Conservation (phyloP, 2,888 invertebrate species). For the Cryptocephalus primarius region DNA sequence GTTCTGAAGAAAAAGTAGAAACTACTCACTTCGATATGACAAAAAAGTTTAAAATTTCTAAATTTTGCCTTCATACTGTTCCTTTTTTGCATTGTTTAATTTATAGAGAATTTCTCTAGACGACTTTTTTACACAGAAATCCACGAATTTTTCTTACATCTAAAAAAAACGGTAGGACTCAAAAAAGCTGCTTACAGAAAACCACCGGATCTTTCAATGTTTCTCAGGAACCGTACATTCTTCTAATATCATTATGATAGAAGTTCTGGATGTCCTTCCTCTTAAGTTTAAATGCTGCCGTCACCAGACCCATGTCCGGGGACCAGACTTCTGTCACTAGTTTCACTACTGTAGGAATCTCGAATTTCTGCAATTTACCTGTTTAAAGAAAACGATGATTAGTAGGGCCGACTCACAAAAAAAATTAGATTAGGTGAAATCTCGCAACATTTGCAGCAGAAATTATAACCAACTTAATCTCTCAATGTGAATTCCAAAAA, state of each 20-base stretch:
- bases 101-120: too few relatives aligned
- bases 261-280: conserved; percentile 90
- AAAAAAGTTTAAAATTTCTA: too few relatives aligned
- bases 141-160: too few relatives aligned
- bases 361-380: conserved; percentile 86
- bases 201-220: not conserved
- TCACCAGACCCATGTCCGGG: conserved; percentile 93
- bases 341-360: conserved; percentile 82
- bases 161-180: too few relatives aligned
- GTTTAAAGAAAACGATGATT: not conserved
- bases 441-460: not conserved
- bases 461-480: not conserved
- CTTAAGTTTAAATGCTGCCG: conserved; percentile 96
- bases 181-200: not conserved
- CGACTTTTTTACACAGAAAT: too few relatives aligned
- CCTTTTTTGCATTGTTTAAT: too few relatives aligned
- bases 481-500: too few relatives aligned
- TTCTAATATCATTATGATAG: conserved; percentile 84
- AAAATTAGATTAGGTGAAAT: not conserved
- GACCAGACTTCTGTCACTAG: conserved; percentile 92
- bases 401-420: not conserved
- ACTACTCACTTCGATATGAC: too few relatives aligned
- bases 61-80: too few relatives aligned
- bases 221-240: conserved; percentile 90
- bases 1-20: too few relatives aligned